Conservation (phyloP, 2,888 invertebrate species). For the Mimachlamys varia region DNA sequence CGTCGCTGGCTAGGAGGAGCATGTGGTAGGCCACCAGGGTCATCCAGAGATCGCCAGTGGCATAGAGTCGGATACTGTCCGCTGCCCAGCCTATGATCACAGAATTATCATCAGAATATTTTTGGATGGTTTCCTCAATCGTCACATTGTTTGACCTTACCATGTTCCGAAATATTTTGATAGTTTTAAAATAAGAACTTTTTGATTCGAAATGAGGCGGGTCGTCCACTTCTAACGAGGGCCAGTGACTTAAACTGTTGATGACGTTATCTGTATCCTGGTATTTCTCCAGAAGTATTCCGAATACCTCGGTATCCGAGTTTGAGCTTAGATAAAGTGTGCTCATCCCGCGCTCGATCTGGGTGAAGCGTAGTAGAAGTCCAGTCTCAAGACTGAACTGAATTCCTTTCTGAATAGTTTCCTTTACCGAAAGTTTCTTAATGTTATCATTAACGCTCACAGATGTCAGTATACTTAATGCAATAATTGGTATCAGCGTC, state of each 20-base stretch:
- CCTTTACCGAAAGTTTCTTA: background rate
- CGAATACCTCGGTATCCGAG: slow-evolving; percentile 49
- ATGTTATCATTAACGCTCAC: background rate
- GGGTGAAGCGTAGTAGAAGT: slow-evolving; percentile 63
- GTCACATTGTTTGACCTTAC: slow-evolving; percentile 45
- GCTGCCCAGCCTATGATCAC: slow-evolving; percentile 64
- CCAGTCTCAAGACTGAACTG: slow-evolving; percentile 66
- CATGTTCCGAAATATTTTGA: slow-evolving; percentile 13
- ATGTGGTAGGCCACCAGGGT: slow-evolving; percentile 68
- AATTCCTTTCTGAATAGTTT: slow-evolving; percentile 46
- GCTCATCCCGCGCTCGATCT: slow-evolving; percentile 70
- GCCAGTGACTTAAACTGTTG: slow-evolving; percentile 50
- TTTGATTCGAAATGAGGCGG: slow-evolving; percentile 44
- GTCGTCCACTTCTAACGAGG: background rate
- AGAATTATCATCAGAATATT: slow-evolving; percentile 63
- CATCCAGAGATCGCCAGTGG: slow-evolving; percentile 61
- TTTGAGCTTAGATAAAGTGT: slow-evolving; percentile 66
- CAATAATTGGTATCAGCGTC: slow-evolving; percentile 40
- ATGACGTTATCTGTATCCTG: slow-evolving; percentile 53
- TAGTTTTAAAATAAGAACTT: background rate
- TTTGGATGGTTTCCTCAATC: slow-evolving; percentile 54
- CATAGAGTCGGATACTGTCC: slow-evolving; percentile 55
- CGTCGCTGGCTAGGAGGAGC: slow-evolving; percentile 68
- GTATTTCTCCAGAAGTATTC: slow-evolving; percentile 49
- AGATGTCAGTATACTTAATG: background rate